Conservation (phyloP, 1,140 invertebrate species). For the Leguminivora glycinivorella region DNA sequence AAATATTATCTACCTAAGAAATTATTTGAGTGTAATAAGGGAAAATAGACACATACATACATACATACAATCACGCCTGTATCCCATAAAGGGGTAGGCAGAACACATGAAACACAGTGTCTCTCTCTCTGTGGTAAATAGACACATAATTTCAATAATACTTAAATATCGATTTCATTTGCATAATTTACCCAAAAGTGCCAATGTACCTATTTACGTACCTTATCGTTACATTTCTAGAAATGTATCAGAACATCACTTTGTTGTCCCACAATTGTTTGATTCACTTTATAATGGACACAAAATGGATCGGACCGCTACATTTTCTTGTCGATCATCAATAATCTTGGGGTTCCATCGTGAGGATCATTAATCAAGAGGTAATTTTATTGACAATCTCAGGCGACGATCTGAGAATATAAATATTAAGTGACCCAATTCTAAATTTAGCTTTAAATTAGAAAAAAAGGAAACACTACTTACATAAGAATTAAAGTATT, state of each 20-base stretch:
- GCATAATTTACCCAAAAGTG: too few relatives aligned
- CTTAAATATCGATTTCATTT: too few relatives aligned
- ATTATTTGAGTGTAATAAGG: too few relatives aligned
- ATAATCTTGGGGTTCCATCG: neutral
- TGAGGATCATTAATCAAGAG: constrained; percentile 4
- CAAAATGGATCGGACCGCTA: constrained; percentile 6
- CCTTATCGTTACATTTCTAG: neutral
- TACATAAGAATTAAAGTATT: neutral
- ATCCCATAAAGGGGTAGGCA: too few relatives aligned
- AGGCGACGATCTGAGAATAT: neutral
- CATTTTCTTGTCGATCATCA: neutral
- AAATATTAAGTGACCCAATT: constrained; percentile 3
- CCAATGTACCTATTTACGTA: too few relatives aligned
- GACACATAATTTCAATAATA: too few relatives aligned
- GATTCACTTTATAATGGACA: neutral
- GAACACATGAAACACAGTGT: too few relatives aligned
- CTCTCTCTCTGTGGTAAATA: too few relatives aligned
- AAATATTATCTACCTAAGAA: too few relatives aligned
- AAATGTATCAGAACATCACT: neutral
- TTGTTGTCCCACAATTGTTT: neutral
- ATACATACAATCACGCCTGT: too few relatives aligned
- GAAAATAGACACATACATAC: too few relatives aligned
- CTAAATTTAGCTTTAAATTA: neutral
- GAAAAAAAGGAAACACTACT: neutral
- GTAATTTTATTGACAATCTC: neutral